Base-by-base conservation (phyloP, 2,797 vertebrate species). In the Megalops cyprinoides region DNA sequence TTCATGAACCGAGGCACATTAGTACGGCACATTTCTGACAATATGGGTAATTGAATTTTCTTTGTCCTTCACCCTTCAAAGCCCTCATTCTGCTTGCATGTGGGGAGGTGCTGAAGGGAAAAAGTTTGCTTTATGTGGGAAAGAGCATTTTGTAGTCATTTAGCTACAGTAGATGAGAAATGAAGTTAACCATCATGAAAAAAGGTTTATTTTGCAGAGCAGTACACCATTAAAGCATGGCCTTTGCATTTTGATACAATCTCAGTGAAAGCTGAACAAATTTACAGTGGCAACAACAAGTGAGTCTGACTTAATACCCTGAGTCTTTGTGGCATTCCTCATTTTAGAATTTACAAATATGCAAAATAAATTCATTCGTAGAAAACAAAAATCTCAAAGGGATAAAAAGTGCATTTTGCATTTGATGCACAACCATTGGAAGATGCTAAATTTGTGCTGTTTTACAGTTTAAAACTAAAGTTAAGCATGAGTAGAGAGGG, bases 171-270 rank as follows among this genome's bases (percentile, higher is more conserved):
- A 18, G 23, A 42, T 9, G 44, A 71, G 56, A 60, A 71, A 31
- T 23, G 25, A 49, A 39, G 28, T 28, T 75, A 12, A 44, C n/a
- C 49, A 39, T 44, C 44, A 49, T 48, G 73, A 51, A 89, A 94
- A 91, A 91, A 77, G 84, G 84, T 93, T 95, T 95, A 95, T 96
- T 97, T 91, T 93, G 92, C 92, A 92, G 94, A 92, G 90, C 79
- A 85, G 89, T 91, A 89, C 82, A 92, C 88, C 89, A 88, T 89
- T 88, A 92, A 91, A 92, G 87, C 86, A 89, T 91, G 91, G 85
- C 86, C 88, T 91, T 91, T 65, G 77, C 75, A 74, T 82, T 87
- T 87, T 83, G 76, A 87, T 78, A 87, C 77, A 75, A 75, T 15
- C 48, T 12, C 80, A 79, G 39, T 62, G 55, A 65, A 71, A 73